These are phyloP conservation scores for Clostera curtula DNA, from an alignment of 2,888 invertebrate species.

Conservation along the genomic window DNA sequence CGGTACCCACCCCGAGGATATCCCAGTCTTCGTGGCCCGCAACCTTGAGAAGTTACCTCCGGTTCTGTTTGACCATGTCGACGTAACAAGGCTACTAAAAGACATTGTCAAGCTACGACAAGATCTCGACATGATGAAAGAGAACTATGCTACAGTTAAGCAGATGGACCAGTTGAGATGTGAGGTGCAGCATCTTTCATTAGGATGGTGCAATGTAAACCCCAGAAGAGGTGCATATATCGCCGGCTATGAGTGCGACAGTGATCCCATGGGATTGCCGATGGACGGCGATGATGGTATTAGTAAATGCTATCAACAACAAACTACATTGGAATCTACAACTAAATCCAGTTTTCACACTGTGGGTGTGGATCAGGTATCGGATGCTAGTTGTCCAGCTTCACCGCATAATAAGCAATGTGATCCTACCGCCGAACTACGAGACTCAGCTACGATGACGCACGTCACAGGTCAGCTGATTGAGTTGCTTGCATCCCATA, in stretches of 20 bases:
- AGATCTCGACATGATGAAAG: slow-evolving; percentile 5
- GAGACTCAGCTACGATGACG: no score
- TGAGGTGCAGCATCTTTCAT: not conserved
- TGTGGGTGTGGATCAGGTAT: not conserved
- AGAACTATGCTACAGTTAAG: slow-evolving; percentile 4
- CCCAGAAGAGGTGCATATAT: slow-evolving; percentile 10
- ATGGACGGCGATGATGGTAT: not conserved
- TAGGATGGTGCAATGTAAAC: slow-evolving; percentile 4
- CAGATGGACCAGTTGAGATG: not conserved
- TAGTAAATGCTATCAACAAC: not conserved
- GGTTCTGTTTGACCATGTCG: slow-evolving; percentile 13
- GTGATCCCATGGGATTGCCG: slow-evolving; percentile 13
- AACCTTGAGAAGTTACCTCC: no score
- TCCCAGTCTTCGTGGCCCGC: slow-evolving; percentile 1
- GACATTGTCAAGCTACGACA: slow-evolving; percentile 6
- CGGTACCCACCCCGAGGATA: slow-evolving; percentile 9
- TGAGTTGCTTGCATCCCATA: no score
- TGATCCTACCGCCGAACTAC: no score
- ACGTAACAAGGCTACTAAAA: slow-evolving; percentile 8
- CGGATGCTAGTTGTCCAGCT: not conserved
- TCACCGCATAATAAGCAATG: not conserved
- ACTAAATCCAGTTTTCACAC: not conserved
- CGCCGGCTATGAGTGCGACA: slow-evolving; percentile 9
- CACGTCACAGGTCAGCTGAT: no score
- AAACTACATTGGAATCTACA: not conserved